Percentiles rank a stretch among this genome's conserved stretches.
Evolutionary conservation across 2,113 vertebrate genomes (phyloP).

Genomic region (Vulpes ferrilata): DNA sequence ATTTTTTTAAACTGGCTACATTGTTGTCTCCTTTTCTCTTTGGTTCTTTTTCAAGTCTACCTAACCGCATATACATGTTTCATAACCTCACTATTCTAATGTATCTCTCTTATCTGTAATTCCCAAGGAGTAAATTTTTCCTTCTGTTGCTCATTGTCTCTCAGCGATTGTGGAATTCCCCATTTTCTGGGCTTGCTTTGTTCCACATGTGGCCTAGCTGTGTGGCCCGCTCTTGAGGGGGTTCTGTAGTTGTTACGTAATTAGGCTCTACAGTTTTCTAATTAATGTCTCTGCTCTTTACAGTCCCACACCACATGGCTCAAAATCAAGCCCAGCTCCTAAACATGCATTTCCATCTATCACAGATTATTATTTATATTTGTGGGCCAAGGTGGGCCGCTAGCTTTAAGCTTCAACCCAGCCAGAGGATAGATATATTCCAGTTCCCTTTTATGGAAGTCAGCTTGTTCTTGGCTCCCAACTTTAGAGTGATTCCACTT

Average conservation of each 20-base stretch:
- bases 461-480: background rate
- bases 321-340: conserved; percentile 11
- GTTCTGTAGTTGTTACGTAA: background rate
- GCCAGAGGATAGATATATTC: background rate
- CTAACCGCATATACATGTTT: background rate
- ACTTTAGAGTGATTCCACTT: background rate
- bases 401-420: background rate
- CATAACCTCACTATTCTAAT: background rate
- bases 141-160: background rate
- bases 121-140: background rate
- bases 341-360: background rate
- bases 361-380: conserved; percentile 34
- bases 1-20: background rate
- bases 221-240: background rate
- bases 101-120: background rate
- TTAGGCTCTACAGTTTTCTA: background rate
- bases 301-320: background rate
- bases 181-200: background rate
- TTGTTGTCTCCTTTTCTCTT: conserved; percentile 26
- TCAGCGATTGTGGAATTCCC: background rate
- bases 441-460: background rate
- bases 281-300: conserved; percentile 27
- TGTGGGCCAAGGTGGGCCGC: background rate
- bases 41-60: background rate
- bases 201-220: background rate